Evolutionary conservation across 2,113 vertebrate genomes (phyloP).

Genomic region (Ailurus styani): DNA sequence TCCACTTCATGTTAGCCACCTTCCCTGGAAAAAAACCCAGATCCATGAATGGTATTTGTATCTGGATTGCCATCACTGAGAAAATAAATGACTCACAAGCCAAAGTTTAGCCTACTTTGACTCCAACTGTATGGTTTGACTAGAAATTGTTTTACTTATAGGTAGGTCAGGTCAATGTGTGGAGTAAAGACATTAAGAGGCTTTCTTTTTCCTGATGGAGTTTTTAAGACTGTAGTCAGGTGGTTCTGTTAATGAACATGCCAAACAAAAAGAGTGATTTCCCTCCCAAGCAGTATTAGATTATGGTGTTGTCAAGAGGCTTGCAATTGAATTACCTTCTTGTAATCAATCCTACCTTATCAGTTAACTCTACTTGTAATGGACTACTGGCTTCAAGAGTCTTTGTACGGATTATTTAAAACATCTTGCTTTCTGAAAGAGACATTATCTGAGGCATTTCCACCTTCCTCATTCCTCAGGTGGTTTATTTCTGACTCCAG

Average conservation of each 20-base stretch:
- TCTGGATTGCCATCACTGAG: background rate
- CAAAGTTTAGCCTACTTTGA: background rate
- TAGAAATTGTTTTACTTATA: background rate
- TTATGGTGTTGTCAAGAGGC: background rate
- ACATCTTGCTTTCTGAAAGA: background rate
- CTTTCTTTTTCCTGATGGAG: background rate
- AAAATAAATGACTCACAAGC: background rate
- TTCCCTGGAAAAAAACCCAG: background rate
- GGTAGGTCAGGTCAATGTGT: background rate
- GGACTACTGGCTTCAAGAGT: conserved; percentile 13
- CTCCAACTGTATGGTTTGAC: background rate
- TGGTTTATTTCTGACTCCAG: background rate
- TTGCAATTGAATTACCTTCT: conserved; percentile 49
- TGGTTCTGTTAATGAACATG: conserved; percentile 32
- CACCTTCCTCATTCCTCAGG: background rate
- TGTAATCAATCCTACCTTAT: conserved; percentile 51
- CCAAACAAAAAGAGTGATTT: conserved; percentile 24
- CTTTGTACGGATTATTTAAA: background rate
- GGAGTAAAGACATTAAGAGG: background rate
- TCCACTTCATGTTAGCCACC: background rate
- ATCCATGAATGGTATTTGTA: background rate
- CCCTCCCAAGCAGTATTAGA: background rate
- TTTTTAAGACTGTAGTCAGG: background rate
- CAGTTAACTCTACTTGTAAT: conserved; percentile 49
- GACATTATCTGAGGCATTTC: background rate